Conservation (phyloP, 2,888 invertebrate species). For the Catocala fraxini region DNA sequence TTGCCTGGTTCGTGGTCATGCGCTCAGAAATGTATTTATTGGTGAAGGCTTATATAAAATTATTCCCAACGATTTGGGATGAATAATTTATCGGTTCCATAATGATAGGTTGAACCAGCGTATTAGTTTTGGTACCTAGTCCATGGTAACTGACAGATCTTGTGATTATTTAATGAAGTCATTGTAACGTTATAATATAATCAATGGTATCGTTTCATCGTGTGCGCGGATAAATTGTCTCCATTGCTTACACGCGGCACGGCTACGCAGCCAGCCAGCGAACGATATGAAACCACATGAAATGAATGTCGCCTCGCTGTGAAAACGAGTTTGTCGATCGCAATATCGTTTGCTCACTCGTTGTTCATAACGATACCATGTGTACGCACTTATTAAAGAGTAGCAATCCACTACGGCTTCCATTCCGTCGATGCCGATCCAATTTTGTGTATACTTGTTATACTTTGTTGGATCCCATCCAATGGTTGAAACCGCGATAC, state of each 20-base stretch:
- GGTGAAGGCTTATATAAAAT: no score
- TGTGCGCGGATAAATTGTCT: slow-evolving; percentile 39
- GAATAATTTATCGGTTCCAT: no score
- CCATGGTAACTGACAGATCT: no score
- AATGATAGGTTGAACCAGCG: no score
- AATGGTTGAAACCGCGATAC: slow-evolving; percentile 24
- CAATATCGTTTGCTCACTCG: slow-evolving; percentile 52
- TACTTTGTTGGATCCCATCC: slow-evolving; percentile 30
- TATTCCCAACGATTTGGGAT: no score
- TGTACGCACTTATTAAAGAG: slow-evolving; percentile 49
- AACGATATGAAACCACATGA: slow-evolving; percentile 50
- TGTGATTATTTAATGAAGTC: no score
- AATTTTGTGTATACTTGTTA: slow-evolving; percentile 25
- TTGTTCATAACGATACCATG: slow-evolving; percentile 47
- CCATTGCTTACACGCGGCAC: slow-evolving; percentile 48
- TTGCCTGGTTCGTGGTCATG: no score
- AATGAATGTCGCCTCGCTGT: slow-evolving; percentile 48
- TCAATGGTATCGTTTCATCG: no score
- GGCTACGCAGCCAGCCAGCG: slow-evolving; percentile 26
- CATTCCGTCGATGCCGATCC: slow-evolving; percentile 27
- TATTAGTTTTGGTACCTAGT: no score
- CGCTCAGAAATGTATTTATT: no score
- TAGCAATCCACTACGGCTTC: slow-evolving; percentile 32
- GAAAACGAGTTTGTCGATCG: slow-evolving; percentile 51
- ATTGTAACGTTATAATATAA: no score